Evolutionary conservation across 2,113 vertebrate genomes (phyloP).

Genomic region (Ascaphus truei): DNA sequence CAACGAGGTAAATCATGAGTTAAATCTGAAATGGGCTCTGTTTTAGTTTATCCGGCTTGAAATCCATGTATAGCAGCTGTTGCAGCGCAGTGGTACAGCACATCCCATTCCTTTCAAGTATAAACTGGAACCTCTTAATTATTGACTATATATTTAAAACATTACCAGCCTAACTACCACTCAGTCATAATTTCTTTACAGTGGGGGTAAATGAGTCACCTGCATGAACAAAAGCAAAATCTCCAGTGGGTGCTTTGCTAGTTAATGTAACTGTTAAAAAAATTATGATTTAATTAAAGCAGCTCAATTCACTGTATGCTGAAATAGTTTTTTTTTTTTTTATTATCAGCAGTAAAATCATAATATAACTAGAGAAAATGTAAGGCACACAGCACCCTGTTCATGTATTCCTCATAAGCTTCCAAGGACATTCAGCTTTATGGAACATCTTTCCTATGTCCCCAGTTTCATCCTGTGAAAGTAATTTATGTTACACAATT

Average conservation of each 20-base stretch:
- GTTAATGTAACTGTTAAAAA: slow-evolving; percentile 9
- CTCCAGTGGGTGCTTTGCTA: not conserved
- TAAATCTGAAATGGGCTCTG: not conserved
- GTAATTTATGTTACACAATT: slow-evolving; percentile 35
- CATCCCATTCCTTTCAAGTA: not conserved
- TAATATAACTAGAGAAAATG: not conserved
- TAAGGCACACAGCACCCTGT: not conserved
- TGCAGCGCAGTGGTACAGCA: not conserved
- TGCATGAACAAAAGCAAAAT: not conserved
- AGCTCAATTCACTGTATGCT: not conserved
- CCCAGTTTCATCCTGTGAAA: slow-evolving; percentile 10
- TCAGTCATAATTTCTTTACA: too few relatives aligned
- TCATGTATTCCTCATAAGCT: slow-evolving; percentile 24
- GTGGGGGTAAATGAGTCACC: not conserved
- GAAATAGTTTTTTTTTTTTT: not conserved
- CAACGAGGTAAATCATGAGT: slow-evolving; percentile 59
- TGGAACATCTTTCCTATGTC: slow-evolving; percentile 15
- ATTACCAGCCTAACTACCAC: too few relatives aligned
- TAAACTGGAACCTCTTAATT: not conserved
- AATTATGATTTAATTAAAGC: slow-evolving; percentile 25
- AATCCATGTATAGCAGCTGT: not conserved
- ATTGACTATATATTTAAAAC: not conserved
- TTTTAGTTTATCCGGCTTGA: not conserved
- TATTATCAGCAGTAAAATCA: slow-evolving; percentile 10
- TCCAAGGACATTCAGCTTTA: slow-evolving; percentile 28